These are phyloP conservation scores for Carcinoscorpius rotundicauda DNA, from an alignment of 1,140 invertebrate species.

Conservation along the genomic window DNA sequence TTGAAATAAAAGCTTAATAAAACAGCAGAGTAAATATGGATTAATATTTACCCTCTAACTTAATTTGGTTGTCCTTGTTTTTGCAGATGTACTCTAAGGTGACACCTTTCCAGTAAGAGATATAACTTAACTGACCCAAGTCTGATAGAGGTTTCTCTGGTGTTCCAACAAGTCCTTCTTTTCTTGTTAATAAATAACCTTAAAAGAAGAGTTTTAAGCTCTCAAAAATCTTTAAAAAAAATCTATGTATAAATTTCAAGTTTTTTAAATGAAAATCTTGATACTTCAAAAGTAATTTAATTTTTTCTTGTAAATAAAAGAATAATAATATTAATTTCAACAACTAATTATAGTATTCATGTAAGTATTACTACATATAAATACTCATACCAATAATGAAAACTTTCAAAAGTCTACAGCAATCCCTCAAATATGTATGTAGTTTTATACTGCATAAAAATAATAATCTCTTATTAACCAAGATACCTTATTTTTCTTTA, in stretches of 20 bases:
- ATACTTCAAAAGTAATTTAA: not conserved
- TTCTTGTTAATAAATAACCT: conserved; percentile 24
- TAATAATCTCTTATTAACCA: too few relatives aligned
- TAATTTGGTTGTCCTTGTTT: conserved; percentile 12
- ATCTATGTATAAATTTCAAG: too few relatives aligned
- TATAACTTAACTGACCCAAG: conserved; percentile 84
- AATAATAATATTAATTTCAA: not conserved
- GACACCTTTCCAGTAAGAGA: conserved; percentile 92
- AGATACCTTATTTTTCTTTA: too few relatives aligned
- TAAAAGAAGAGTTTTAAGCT: not conserved
- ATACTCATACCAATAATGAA: too few relatives aligned
- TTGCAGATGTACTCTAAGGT: conserved; percentile 44
- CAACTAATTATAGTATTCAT: too few relatives aligned
- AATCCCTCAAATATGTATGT: too few relatives aligned
- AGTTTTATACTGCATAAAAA: too few relatives aligned
- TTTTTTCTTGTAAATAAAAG: not conserved
- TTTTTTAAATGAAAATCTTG: not conserved
- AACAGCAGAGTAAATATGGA: too few relatives aligned
- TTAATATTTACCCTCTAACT: conserved; percentile 13
- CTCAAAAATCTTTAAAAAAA: too few relatives aligned
- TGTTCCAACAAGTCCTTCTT: conserved; percentile 66
- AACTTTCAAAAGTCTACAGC: too few relatives aligned
- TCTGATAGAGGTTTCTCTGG: conserved; percentile 97
- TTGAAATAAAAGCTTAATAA: too few relatives aligned
- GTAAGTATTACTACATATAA: too few relatives aligned